These are phyloP conservation scores for Sarcophaga carnaria DNA, from an alignment of 2,888 invertebrate species.

Conservation along the genomic window DNA sequence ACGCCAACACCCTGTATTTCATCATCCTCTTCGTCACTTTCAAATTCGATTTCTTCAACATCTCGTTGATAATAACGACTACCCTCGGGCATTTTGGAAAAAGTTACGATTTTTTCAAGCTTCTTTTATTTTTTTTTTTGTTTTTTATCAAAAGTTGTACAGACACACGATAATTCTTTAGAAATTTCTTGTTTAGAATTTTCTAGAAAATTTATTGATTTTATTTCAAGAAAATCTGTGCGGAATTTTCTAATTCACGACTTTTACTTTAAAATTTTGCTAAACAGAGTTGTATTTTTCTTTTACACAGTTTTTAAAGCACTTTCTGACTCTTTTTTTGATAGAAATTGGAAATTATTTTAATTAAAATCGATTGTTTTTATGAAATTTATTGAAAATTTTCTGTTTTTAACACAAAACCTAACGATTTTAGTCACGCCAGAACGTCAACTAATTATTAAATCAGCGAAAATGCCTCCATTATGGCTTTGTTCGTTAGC, in stretches of 20 bases:
- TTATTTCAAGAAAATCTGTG: background rate
- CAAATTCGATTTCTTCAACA: conserved; percentile 77
- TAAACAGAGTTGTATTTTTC: background rate
- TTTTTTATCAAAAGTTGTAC: conserved; percentile 5
- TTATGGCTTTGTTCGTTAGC: conserved; percentile 62
- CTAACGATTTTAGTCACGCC: conserved; percentile 64
- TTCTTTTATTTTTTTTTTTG: background rate
- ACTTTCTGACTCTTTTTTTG: background rate
- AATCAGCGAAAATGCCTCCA: conserved; percentile 57
- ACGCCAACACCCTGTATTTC: conserved; percentile 76
- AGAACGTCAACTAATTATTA: conserved; percentile 69
- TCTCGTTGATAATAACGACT: conserved; percentile 73
- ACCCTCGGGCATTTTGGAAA: conserved; percentile 75
- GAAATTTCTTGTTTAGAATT: background rate
- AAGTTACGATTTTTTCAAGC: no score
- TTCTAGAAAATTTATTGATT: background rate
- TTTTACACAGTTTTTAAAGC: no score
- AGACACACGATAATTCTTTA: background rate
- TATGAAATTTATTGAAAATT: background rate
- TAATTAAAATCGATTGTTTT: conserved; percentile 25
- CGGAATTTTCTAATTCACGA: background rate
- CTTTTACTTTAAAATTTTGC: no score
- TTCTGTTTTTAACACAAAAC: conserved; percentile 11
- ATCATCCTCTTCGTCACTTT: conserved; percentile 78
- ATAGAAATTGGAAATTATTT: background rate